Evolutionary conservation across 1,140 invertebrate genomes (phyloP), one percentile per base, ranked within the genome.

Genomic region (Campoletis sonorensis): DNA sequence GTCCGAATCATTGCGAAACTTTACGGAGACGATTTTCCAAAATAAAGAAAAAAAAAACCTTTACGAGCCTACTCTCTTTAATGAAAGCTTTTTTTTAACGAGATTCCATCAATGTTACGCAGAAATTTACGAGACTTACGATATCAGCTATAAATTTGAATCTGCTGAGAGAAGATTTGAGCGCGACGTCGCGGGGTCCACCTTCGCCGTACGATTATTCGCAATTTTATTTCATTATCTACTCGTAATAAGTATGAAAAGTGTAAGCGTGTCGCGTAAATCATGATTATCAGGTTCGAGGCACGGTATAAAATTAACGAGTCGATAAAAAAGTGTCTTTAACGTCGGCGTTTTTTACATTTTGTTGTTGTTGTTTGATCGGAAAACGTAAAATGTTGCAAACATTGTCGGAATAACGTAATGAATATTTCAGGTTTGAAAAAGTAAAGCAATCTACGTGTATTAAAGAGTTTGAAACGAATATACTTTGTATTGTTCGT

Each of bases 151-250:
- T 58, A 58, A 58, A 58, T 58, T 58, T 58, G 21, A 58, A 58
- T 18, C 5, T 58, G 40, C 11, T 58, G 54, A n/a, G 21, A 58
- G 18, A 58, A 58, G 54, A 23, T 21, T 21, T 58, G 18, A 58
- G 21, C 54, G 18, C 21, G 54, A 1, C 54, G 54, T 8, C 54
- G 8, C 18, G 2, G 61, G 23, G 8, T 26, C 27, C 21, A 64
- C 61, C 54, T 58, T 58, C 15, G 54, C 21, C 54, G 54, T 18
- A 58, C 21, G 54, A 58, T 58, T n/a, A 23, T 21, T 58, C 54
- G 18, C 54, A 58, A 58, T 58, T 58, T 58, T 58, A 58, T 58
- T 23, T 58, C 54, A 58, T 58, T 58, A 58, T 58, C 54, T 58
- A 13, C 40, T n/a, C 21, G 54, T 58, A 58, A 58, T 7, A 58